Conservation (phyloP, 2,797 vertebrate species). For the Sebastes kiyomatsui region DNA sequence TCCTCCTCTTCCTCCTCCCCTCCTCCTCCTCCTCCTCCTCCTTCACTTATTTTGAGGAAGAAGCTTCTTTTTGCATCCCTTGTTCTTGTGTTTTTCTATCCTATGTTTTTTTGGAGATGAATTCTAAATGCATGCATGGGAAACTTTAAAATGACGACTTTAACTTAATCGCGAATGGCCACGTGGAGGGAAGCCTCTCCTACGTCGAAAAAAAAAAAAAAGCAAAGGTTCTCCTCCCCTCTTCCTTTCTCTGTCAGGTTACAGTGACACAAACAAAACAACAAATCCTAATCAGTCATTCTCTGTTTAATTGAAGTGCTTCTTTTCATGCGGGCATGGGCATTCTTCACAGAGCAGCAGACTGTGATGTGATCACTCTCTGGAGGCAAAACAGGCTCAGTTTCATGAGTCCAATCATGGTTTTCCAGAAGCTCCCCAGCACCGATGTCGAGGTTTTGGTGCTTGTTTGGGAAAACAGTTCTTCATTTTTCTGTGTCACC, state of each 20-base stretch:
- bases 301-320: background rate
- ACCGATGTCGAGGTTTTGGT: background rate
- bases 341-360: constrained; percentile 1
- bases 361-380: background rate
- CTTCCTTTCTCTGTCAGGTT: constrained; percentile 36
- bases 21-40: constrained; percentile 36
- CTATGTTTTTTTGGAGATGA: constrained; percentile 75
- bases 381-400: background rate
- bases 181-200: constrained; percentile 72
- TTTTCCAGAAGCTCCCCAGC: background rate
- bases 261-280: background rate
- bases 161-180: constrained; percentile 62
- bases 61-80: constrained; percentile 79
- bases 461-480: background rate
- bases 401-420: constrained; percentile 30
- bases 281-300: background rate
- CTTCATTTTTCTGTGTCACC: background rate
- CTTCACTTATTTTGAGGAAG: constrained; percentile 71
- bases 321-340: background rate
- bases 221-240: background rate
- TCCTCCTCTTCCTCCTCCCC: background rate
- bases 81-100: constrained; percentile 81
- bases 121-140: constrained; percentile 80
- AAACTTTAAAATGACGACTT: constrained; percentile 70
- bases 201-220: constrained; percentile 7